Evolutionary conservation across 1,140 invertebrate genomes (phyloP), one percentile per base, ranked within the genome.

Genomic region (Hyles euphorbiae): DNA sequence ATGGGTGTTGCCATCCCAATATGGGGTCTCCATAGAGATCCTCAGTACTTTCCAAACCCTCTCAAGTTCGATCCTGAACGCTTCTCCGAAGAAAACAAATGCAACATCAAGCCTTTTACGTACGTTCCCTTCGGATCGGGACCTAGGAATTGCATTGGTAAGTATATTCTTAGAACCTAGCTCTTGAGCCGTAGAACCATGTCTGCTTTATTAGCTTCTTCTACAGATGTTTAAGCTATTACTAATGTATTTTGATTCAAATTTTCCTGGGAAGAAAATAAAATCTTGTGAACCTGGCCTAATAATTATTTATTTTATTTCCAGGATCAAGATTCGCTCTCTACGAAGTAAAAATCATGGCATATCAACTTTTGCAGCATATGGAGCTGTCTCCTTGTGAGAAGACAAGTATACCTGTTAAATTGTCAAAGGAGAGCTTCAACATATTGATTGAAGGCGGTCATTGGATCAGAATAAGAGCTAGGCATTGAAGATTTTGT

Each of bases 91-190:
- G 85, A 91, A 53, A 91, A 91, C 65, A 88, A 85, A 43, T 67
- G 81, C 5, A 79, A 86, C 6, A 87, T 90, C 49, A 70, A 22
- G 2, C 22, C 22, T 0, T 22, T 22, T 22, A 22, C 22, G 22
- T 22, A 22, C 22, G 22, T 22, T 84, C 92, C 93, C 0, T 94
- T 94, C 65, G 92, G 93, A 2, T 40, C 86, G n/a, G 93, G 93
- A 7, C 92, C 90, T 4, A 81, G 92, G 34, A 92, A 91, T 67
- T 94, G 92, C 69, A 90, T 93, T 50, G 93, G 91, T 79, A 57
- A 74, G 61, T 32, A 33, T 3, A 33, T 8, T 2, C 9, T 6
- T 10, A 12, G 34, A 33, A 51, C 7, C 34, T 45, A 45, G 43
- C n/a, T 7, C 1, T n/a, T 45, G 43, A 45, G 7, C 43, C 43